A percentile compares a stretch with the other conserved stretches of the same genome.
Evolutionary conservation across 2,888 invertebrate species (phyloP).

Genomic region (Pachycephus smyrnensis): DNA sequence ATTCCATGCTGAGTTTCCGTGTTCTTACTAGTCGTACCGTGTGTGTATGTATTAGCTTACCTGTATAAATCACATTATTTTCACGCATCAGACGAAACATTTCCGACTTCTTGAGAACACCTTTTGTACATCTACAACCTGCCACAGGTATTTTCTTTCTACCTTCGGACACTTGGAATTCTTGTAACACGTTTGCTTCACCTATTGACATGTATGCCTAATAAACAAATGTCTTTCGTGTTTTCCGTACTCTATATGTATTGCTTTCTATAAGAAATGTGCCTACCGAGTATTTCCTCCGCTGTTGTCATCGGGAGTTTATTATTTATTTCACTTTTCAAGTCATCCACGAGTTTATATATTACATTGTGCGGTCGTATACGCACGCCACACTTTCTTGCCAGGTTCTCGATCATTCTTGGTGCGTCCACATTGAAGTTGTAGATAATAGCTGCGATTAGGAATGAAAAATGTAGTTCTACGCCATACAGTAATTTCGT

Average conservation of each 20-base stretch:
- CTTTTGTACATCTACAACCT: conserved; percentile 87
- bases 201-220: conserved; percentile 68
- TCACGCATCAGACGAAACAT: conserved; percentile 78
- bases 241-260: too few relatives aligned
- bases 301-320: conserved; percentile 79
- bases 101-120: conserved; percentile 77
- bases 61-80: conserved; percentile 77
- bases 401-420: conserved; percentile 68
- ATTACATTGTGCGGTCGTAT: conserved; percentile 88
- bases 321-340: conserved; percentile 82
- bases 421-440: conserved; percentile 84
- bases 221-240: background rate
- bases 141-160: conserved; percentile 87
- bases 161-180: conserved; percentile 84
- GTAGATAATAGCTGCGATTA: conserved; percentile 79
- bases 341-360: conserved; percentile 90
- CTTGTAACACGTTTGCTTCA: conserved; percentile 86
- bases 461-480: conserved; percentile 24
- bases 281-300: conserved; percentile 81
- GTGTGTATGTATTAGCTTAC: conserved; percentile 73
- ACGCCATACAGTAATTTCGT: background rate
- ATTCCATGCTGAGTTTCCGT: conserved; percentile 87
- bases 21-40: conserved; percentile 85
- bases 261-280: too few relatives aligned
- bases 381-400: conserved; percentile 69